Evolutionary conservation across 2,113 vertebrate species (phyloP).

Genomic region (Atlantisia rogersi): DNA sequence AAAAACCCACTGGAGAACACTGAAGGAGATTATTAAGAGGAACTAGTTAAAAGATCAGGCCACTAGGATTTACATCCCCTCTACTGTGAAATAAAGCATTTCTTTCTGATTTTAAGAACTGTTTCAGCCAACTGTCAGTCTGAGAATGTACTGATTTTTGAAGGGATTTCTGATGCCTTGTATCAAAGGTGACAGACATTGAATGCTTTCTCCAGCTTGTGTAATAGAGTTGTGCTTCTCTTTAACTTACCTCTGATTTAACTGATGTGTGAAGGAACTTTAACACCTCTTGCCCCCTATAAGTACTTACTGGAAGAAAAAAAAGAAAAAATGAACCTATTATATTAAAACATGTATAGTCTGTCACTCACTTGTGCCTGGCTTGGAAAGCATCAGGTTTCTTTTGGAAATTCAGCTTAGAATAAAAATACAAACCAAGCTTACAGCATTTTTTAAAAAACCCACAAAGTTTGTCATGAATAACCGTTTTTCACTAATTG

Average conservation of each 20-base stretch:
- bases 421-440: neutral
- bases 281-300: neutral
- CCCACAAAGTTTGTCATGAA: neutral
- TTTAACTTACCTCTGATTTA: constrained; percentile 21
- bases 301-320: neutral
- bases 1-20: constrained; percentile 38
- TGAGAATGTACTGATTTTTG: constrained; percentile 47
- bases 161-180: constrained; percentile 34
- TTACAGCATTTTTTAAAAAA: neutral
- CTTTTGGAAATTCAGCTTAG: neutral
- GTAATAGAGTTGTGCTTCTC: neutral
- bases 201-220: constrained; percentile 11
- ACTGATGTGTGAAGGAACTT: neutral
- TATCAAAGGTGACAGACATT: constrained; percentile 31
- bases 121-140: constrained; percentile 52
- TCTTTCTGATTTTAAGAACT: constrained; percentile 31
- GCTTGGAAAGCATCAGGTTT: neutral
- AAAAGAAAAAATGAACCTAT: neutral
- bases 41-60: constrained; percentile 58
- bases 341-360: neutral
- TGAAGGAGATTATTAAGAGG: constrained; percentile 57
- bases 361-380: neutral
- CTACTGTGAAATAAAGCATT: constrained; percentile 45
- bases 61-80: constrained; percentile 41
- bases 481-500: neutral